Evolutionary conservation across 2,113 vertebrate species (phyloP).

Genomic region (Nerophis lumbriciformis): DNA sequence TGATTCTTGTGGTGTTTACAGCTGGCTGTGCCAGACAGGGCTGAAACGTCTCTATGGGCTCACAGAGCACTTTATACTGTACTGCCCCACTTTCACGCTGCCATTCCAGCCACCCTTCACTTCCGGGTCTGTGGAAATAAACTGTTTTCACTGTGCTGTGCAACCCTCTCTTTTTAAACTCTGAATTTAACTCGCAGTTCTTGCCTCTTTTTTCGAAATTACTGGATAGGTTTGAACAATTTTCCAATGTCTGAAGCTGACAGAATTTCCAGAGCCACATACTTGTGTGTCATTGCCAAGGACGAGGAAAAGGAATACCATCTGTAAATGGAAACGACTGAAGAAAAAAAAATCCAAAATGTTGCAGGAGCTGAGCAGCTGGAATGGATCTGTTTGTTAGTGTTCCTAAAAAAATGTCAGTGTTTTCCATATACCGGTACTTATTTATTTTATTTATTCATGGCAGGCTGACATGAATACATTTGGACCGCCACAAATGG

Average conservation of each 20-base stretch:
- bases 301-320: constrained; percentile 40
- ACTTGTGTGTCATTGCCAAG: constrained; percentile 40
- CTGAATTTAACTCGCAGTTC: constrained; percentile 8
- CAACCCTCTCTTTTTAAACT: constrained; percentile 35
- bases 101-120: constrained; percentile 14
- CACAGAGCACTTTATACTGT: constrained; percentile 33
- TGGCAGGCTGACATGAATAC: no score
- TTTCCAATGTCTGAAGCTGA: constrained; percentile 41
- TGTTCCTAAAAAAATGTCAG: constrained; percentile 11
- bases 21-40: constrained; percentile 36
- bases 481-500: no score
- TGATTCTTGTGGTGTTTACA: constrained; percentile 35
- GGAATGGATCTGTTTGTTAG: constrained; percentile 17
- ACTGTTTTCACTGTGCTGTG: constrained; percentile 34
- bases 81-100: constrained; percentile 49
- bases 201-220: constrained; percentile 11
- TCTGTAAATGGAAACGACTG: constrained; percentile 28
- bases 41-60: constrained; percentile 35
- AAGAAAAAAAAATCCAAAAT: constrained; percentile 34
- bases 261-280: constrained; percentile 46
- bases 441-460: no score
- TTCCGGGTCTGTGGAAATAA: constrained; percentile 44
- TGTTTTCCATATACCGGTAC: no score
- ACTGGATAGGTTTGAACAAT: constrained; percentile 40
- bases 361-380: constrained; percentile 28